Base-by-base conservation (phyloP, 2,888 invertebrate genomes). In the Polydrusus tereticollis region DNA sequence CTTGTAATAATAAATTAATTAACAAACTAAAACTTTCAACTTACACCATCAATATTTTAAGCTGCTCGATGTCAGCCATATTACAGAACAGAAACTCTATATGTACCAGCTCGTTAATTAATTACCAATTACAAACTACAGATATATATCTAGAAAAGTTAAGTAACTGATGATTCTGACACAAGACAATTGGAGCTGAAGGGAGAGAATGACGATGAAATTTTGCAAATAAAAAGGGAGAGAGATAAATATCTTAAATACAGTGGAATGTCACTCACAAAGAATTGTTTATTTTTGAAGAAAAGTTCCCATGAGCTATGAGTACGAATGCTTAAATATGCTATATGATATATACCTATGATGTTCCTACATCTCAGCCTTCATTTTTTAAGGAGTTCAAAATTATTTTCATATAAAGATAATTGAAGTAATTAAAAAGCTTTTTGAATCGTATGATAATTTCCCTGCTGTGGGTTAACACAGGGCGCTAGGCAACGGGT, bases 81-180 rank as follows among this genome's bases (percentile, higher is more conserved):
- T n/a, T n/a, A n/a, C n/a, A n/a, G n/a, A n/a, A n/a, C n/a, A n/a
- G n/a, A 20, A 10, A 18, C 43, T 66, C 66, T 18, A 58, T 36
- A 8, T 45, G n/a, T 58, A n/a, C n/a, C 10, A 58, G 8, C 57
- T 66, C 47, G 41, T 14, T 58, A 75, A 76, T 78, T 79, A 77
- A 77, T 77, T 80, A 80, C 79, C 79, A 79, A 78, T 80, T 80
- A 79, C 77, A 75, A 43, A 58, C 68, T 69, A 23, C 57, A 73
- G 79, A 79, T 79, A 78, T 74, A n/a, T 59, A 79, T 79, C 80
- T 63, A 33, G 74, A 74, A 71, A 66, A 68, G 69, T 75, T 77
- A 80, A 79, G 77, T 78, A 78, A 79, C 52, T 55, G 29, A n/a
- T n/a, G n/a, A 29, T 71, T 76, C 74, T 76, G 75, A 77, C 77